Evolutionary conservation across 1,140 invertebrate species (phyloP).

Genomic region (Drosophila aff.): DNA sequence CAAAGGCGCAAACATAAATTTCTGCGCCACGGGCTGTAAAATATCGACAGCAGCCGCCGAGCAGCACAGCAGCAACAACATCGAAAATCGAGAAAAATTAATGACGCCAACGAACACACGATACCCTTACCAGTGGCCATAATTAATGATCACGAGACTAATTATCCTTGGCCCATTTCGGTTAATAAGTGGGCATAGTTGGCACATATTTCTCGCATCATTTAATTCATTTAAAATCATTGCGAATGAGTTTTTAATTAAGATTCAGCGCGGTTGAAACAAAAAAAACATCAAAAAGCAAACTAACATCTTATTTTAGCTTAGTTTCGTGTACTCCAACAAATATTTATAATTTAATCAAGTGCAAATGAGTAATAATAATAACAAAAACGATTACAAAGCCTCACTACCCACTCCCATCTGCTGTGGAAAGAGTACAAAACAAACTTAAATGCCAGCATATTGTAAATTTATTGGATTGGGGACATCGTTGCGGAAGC

Average conservation of each 20-base stretch:
- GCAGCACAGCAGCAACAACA: slow-evolving; percentile 24
- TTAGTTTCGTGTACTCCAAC: background rate
- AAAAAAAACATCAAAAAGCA: background rate
- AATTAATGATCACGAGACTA: slow-evolving; percentile 31
- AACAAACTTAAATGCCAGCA: slow-evolving; percentile 60
- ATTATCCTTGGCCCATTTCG: slow-evolving; percentile 11
- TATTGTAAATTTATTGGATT: slow-evolving; percentile 66
- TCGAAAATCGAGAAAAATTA: slow-evolving; percentile 47
- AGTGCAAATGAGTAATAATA: background rate
- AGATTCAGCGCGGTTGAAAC: background rate
- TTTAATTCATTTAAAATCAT: slow-evolving; percentile 10
- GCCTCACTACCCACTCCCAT: background rate
- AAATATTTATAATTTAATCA: background rate
- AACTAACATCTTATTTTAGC: background rate
- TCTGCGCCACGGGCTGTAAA: slow-evolving; percentile 61
- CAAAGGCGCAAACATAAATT: slow-evolving; percentile 77
- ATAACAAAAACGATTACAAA: background rate
- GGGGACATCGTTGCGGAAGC: slow-evolving; percentile 26
- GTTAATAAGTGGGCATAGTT: background rate
- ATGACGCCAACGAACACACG: slow-evolving; percentile 45
- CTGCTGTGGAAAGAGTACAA: slow-evolving; percentile 32
- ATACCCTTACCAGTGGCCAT: slow-evolving; percentile 38
- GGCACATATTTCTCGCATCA: slow-evolving; percentile 6
- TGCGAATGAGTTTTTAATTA: slow-evolving; percentile 5
- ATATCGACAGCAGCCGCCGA: slow-evolving; percentile 67